Evolutionary conservation across 2,888 invertebrate genomes (phyloP).

Genomic region (Stenotaenia linearis): DNA sequence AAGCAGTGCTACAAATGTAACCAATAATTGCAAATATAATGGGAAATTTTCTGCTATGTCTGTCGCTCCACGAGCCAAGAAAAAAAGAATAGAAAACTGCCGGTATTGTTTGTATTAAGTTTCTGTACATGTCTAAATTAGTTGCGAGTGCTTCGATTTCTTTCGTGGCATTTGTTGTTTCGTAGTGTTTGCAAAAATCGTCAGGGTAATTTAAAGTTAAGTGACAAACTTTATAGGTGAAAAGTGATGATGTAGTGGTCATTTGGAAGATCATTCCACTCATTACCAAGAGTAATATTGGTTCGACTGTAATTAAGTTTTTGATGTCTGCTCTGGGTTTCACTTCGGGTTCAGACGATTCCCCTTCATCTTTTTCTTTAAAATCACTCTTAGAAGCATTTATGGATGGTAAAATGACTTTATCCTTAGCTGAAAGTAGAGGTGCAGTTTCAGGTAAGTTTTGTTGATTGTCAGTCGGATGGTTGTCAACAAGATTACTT

Average conservation of each 20-base stretch:
- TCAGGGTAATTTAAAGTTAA: neutral
- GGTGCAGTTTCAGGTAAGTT: too few relatives aligned
- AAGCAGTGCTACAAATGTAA: neutral
- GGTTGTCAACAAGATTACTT: too few relatives aligned
- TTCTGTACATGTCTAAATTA: neutral
- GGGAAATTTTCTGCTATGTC: constrained; percentile 49
- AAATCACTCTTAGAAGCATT: too few relatives aligned
- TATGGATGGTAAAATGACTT: too few relatives aligned
- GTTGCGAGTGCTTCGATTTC: neutral
- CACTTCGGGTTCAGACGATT: neutral
- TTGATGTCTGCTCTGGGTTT: neutral
- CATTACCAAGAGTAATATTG: neutral
- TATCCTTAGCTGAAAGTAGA: too few relatives aligned
- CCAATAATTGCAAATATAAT: constrained; percentile 41
- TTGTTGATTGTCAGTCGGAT: too few relatives aligned
- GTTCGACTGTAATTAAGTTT: neutral
- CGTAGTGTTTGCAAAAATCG: neutral
- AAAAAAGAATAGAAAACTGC: neutral
- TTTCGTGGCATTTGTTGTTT: neutral
- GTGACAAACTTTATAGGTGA: neutral
- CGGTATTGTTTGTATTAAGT: neutral
- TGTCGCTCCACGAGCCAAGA: constrained; percentile 45
- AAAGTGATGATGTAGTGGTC: neutral
- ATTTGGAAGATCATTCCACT: neutral
- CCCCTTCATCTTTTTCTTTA: neutral